Evolutionary conservation across 1,140 invertebrate genomes (phyloP).

Genomic region (Drosophila virilis): DNA sequence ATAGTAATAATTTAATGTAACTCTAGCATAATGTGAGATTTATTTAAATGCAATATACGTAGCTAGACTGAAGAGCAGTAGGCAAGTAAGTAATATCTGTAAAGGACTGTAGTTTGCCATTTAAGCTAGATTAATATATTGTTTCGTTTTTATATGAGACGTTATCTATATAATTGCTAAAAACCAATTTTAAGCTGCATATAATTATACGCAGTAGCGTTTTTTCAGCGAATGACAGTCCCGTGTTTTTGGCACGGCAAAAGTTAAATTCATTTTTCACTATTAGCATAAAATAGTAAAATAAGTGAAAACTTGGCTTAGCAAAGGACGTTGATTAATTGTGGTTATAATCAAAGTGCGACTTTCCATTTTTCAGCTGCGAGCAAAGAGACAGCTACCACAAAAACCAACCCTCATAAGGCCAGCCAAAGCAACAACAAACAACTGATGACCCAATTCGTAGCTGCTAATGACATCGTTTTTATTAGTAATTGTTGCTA

Average conservation of each 20-base stretch:
- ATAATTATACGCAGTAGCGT: conserved; percentile 24
- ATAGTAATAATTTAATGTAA: conserved; percentile 29
- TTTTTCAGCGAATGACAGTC: not conserved
- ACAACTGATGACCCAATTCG: conserved; percentile 61
- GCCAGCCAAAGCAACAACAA: conserved; percentile 9
- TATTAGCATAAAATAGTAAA: not conserved
- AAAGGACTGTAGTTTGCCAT: too few species aligned
- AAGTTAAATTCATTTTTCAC: not conserved
- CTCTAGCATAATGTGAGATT: not conserved
- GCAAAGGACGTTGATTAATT: conserved; percentile 65
- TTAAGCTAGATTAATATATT: too few species aligned
- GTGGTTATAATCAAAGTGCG: conserved; percentile 60
- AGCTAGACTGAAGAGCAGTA: too few species aligned
- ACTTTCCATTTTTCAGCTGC: conserved; percentile 20
- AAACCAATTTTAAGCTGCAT: not conserved
- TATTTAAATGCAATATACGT: too few species aligned
- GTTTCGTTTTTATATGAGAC: too few species aligned
- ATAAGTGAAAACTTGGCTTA: not conserved
- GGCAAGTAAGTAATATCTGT: too few species aligned
- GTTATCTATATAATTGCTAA: too few species aligned
- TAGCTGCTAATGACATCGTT: conserved; percentile 55
- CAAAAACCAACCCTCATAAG: not conserved
- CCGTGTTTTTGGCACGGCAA: too few species aligned
- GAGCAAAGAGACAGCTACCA: conserved; percentile 3
- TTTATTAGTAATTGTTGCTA: conserved; percentile 42